These are phyloP conservation scores for Scaptomyza tumidula DNA, from an alignment of 2,888 invertebrate species.

Conservation along the genomic window DNA sequence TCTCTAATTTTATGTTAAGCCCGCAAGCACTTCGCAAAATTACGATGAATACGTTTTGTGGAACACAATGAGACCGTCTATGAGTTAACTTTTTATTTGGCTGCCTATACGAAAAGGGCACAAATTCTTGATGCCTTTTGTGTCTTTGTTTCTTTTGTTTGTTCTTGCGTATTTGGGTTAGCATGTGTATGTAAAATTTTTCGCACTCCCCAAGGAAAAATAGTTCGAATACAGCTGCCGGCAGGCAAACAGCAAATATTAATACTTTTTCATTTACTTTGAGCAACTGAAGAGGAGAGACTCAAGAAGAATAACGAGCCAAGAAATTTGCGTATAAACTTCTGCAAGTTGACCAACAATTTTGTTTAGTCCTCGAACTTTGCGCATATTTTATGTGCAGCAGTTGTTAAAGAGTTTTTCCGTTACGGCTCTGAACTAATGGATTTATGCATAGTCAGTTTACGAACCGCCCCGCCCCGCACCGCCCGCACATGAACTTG, in stretches of 20 bases:
- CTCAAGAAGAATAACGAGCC: constrained; percentile 22
- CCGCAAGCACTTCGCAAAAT: constrained; percentile 10
- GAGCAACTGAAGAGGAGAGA: too few relatives aligned
- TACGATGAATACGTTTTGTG: constrained; percentile 37
- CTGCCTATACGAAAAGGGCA: constrained; percentile 58
- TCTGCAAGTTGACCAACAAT: constrained; percentile 58
- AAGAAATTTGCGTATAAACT: constrained; percentile 50
- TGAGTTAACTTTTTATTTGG: constrained; percentile 58
- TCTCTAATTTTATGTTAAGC: not conserved
- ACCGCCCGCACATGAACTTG: constrained; percentile 27
- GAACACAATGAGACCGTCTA: constrained; percentile 49
- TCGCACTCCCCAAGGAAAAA: constrained; percentile 64
- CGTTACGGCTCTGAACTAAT: constrained; percentile 45
- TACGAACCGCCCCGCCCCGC: constrained; percentile 20
- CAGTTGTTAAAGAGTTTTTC: constrained; percentile 35
- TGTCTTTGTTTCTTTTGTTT: constrained; percentile 13
- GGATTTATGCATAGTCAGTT: constrained; percentile 52
- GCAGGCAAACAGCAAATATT: constrained; percentile 56
- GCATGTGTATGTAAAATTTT: constrained; percentile 44
- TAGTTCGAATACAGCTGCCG: constrained; percentile 58
- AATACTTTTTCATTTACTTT: constrained; percentile 76
- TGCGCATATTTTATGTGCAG: constrained; percentile 67
- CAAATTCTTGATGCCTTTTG: constrained; percentile 60
- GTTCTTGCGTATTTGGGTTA: constrained; percentile 15
- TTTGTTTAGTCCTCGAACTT: constrained; percentile 58